Base-by-base conservation (phyloP, 2,888 invertebrate species). In the Archips xylosteana region DNA sequence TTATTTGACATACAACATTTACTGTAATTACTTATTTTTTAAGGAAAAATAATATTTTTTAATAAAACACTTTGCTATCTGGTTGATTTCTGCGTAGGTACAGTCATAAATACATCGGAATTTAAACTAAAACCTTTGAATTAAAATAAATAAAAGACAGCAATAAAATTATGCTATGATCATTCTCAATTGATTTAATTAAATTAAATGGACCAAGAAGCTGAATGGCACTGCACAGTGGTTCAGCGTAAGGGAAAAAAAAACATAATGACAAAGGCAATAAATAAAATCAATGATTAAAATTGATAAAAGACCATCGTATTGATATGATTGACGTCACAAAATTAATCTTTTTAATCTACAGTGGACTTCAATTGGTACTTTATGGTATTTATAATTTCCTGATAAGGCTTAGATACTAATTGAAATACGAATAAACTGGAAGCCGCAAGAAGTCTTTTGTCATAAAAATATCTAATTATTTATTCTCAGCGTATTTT, bases 231-330 rank as follows among this genome's bases (percentile, higher is more conserved):
- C 23, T 23, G 66, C 71, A 73, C 71, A 68, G 71, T 75, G 76
- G 74, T 78, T 76, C 60, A 63, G 51, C 61, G 49, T 47, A 61
- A 62, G 68, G 73, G 0, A 45, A 63, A 68, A 73, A 69, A 73
- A 63, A 51, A 51, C 12, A n/a, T 71, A 61, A 65, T 23, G n/a
- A 34, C 39, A 68, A 49, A 64, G 57, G 57, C 32, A 36, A 9
- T 65, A 12, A 51, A 49, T 42, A 63, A 39, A 51, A 39, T 57
- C 8, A 9, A 6, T 47, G 47, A 63, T 73, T 63, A 69, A 49
- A 57, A 57, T 32, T 60, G 63, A 59, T 32, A 39, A n/a, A 34
- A 49, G 15, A 54, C 15, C 15, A 32, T 32, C 32, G 57, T 73
- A 73, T 73, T 68, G 36, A 47, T 68, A 42, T 63, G 47, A 39